These are phyloP conservation scores for Drosophila mojavensis DNA, from an alignment of 1,140 invertebrate genomes.

Conservation along the genomic window DNA sequence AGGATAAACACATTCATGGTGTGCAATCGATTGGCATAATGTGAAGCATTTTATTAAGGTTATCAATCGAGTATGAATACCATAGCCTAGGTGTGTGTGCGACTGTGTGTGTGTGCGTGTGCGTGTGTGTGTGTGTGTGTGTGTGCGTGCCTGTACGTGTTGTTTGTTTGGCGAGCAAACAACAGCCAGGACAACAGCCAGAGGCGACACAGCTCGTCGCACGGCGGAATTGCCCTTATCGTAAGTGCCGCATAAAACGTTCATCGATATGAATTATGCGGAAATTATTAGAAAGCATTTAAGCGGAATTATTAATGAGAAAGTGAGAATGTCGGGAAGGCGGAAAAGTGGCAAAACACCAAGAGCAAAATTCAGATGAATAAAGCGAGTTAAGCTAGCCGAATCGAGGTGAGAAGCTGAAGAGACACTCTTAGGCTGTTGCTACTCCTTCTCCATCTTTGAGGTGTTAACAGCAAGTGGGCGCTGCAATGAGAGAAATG, in stretches of 20 bases:
- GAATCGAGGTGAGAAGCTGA: conserved; percentile 12
- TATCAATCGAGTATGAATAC: conserved; percentile 80
- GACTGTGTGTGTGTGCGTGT: conserved; percentile 22
- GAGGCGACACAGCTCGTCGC: conserved; percentile 33
- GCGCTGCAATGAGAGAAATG: neutral
- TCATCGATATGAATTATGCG: conserved; percentile 77
- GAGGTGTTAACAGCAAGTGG: conserved; percentile 12
- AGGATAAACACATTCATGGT: conserved; percentile 83
- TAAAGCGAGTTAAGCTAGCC: too few species aligned
- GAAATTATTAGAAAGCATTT: conserved; percentile 83
- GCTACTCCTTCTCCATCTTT: neutral
- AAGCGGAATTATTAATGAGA: conserved; percentile 80
- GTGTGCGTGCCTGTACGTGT: conserved; percentile 36
- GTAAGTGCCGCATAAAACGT: conserved; percentile 77
- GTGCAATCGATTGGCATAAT: conserved; percentile 83
- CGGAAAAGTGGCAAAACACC: conserved; percentile 1
- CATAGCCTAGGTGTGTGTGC: conserved; percentile 63
- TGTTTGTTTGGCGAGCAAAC: conserved; percentile 68
- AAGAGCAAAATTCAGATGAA: neutral
- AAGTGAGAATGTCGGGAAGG: conserved; percentile 11
- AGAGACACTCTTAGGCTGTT: neutral
- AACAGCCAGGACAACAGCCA: conserved; percentile 28
- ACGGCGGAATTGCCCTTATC: conserved; percentile 60
- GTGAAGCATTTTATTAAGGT: conserved; percentile 83
- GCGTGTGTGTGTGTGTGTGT: conserved; percentile 6